A percentile compares a stretch with the other conserved stretches of the same genome.
phyloP scores from a whole-genome alignment of 2,113 vertebrate genomes.

The Dendrocopos noguchii region DNA sequence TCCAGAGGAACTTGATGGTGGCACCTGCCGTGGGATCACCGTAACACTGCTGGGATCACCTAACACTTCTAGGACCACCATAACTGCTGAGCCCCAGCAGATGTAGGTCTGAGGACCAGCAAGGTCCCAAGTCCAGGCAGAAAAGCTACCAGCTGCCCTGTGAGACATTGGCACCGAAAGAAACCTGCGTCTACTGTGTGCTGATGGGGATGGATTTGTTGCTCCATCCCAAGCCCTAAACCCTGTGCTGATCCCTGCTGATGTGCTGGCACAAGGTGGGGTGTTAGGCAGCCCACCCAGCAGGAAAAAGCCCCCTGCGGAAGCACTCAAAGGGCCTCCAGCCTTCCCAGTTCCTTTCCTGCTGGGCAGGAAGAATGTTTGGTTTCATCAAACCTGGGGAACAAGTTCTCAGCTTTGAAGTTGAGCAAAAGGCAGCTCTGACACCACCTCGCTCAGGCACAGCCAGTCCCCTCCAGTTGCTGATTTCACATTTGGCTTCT shows the following conservation, averaged over 20 bases:
- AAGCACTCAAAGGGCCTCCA: neutral
- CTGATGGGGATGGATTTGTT: neutral
- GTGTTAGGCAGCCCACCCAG: neutral
- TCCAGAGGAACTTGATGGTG: fast-evolving
- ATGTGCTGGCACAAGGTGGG: fast-evolving
- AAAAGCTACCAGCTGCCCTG: fast-evolving
- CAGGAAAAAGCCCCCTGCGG: neutral
- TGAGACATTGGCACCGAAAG: fast-evolving
- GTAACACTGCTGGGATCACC: neutral
- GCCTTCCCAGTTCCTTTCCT: neutral
- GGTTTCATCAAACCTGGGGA: neutral
- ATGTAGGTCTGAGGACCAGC: neutral
- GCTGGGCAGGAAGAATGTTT: neutral
- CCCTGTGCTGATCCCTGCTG: neutral
- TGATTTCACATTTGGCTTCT: neutral
- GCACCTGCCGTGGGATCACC: fast-evolving
- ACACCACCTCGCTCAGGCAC: neutral
- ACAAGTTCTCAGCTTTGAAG: neutral
- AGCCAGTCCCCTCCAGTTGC: neutral
- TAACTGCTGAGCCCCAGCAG: fast-evolving
- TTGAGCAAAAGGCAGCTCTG: neutral
- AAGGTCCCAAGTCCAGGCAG: fast-evolving
- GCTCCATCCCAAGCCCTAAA: neutral
- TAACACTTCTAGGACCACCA: neutral
- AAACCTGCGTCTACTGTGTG: fast-evolving